These are phyloP conservation scores for Theocolax elegans DNA, from an alignment of 1,140 invertebrate genomes.

Conservation along the genomic window DNA sequence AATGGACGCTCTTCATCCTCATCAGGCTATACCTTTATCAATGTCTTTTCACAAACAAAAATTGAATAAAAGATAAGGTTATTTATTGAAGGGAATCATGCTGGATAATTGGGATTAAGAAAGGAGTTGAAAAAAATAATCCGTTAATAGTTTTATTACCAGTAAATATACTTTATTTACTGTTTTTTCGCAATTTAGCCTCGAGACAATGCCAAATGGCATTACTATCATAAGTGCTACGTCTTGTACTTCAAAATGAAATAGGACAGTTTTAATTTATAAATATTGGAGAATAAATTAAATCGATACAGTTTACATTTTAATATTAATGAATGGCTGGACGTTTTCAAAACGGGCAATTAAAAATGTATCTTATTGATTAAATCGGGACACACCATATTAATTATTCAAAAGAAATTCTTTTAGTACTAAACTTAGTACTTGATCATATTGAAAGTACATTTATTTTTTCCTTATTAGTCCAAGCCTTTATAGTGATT, in stretches of 20 bases:
- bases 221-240: conserved; percentile 22
- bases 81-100: not conserved
- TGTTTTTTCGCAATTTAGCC: conserved; percentile 29
- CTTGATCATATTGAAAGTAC: too few species aligned
- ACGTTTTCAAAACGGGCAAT: not conserved
- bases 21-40: too few species aligned
- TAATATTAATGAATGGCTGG: not conserved
- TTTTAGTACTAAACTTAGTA: too few species aligned
- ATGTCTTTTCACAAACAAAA: too few species aligned
- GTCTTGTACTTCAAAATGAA: conserved; percentile 26
- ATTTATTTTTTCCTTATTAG: not conserved
- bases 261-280: conserved; percentile 2
- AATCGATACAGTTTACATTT: not conserved
- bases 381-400: too few species aligned
- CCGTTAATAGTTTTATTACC: conserved; percentile 7
- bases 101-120: too few species aligned
- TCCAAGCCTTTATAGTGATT: conserved; percentile 14
- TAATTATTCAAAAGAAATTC: too few species aligned
- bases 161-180: conserved; percentile 41
- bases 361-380: conserved; percentile 4
- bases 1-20: too few species aligned
- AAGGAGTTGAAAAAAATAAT: too few species aligned
- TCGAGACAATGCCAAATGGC: conserved; percentile 25
- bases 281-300: not conserved
- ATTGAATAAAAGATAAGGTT: too few species aligned